phyloP scores from a whole-genome alignment of 2,888 invertebrate genomes.

The Anoplius nigerrimus region DNA sequence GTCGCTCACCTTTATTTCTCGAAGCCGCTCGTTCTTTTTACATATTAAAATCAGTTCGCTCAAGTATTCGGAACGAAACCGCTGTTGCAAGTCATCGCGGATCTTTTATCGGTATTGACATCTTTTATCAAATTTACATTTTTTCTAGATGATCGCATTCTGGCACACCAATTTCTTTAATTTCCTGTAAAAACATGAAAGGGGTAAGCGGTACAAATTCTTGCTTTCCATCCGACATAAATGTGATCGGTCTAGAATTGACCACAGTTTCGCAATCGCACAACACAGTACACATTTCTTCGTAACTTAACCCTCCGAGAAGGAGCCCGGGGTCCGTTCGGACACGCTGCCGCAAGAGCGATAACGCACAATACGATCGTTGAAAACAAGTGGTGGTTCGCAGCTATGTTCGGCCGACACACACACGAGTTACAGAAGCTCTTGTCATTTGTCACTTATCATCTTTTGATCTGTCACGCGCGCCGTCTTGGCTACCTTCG shows the following conservation, averaged over 20 bases:
- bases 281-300: slow-evolving; percentile 57
- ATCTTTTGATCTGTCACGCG: no score
- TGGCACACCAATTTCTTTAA: background rate
- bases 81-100: background rate
- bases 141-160: background rate
- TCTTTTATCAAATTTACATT: background rate
- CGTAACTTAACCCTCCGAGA: slow-evolving; percentile 23
- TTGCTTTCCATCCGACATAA: slow-evolving; percentile 38
- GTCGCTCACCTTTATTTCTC: background rate
- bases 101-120: background rate
- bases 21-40: background rate
- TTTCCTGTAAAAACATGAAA: slow-evolving; percentile 39
- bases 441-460: no score
- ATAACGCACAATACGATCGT: no score
- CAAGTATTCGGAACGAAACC: background rate
- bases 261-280: slow-evolving; percentile 63
- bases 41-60: background rate
- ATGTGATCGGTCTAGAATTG: slow-evolving; percentile 67
- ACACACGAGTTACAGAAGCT: no score
- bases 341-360: no score
- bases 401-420: no score
- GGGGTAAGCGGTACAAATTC: slow-evolving; percentile 46
- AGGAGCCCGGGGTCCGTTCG: no score
- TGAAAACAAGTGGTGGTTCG: no score
- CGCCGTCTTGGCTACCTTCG: no score